Base-by-base conservation (phyloP, 2,888 invertebrate species). In the Octonoba sinensis region DNA sequence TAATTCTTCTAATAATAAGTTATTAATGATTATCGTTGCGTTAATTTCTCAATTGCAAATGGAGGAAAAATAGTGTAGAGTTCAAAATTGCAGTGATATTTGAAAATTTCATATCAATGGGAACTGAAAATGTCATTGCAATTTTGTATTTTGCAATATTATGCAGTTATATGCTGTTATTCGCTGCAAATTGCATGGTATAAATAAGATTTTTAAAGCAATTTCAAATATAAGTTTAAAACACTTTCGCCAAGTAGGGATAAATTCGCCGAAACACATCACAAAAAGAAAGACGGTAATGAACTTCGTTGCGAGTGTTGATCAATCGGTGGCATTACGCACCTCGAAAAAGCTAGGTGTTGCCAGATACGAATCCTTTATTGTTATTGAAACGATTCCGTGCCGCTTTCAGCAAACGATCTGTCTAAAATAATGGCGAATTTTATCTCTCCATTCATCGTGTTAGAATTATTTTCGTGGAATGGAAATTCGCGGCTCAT, bases 361-460 rank as follows among this genome's bases (percentile, higher is more conserved):
- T 79, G 78, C 78, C 66, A 77, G 77, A 77, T 77, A 77, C 71
- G 62, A 69, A 64, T 73, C 67, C 79, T 81, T 81, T 81, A 81
- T 81, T 81, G 79, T 81, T 73, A 73, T 69, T 69, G 73, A 59
- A 73, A 81, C 59, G 47, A 47, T 56, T 59, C 46, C 36, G 44
- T 18, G 20, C 46, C 60, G 44, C 64, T 18, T 12, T 13, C 60
- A 49, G 60, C 27, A 24, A 59, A 64, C 64, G 64, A 70, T 64
- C 49, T 12, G 67, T 49, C 65, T 44, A 73, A 81, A 81, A 81
- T 81, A 81, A 81, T 73, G 79, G 69, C 64, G 62, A 57, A 70
- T 46, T 81, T 81, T 81, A 81, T 81, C 79, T 81, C 62, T 73
- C 46, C 60, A 73, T 73, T 81, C 79, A 73, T 73, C 73, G 46